Conservation (phyloP, 2,888 invertebrate species). For the Phragmatobia fuliginosa region DNA sequence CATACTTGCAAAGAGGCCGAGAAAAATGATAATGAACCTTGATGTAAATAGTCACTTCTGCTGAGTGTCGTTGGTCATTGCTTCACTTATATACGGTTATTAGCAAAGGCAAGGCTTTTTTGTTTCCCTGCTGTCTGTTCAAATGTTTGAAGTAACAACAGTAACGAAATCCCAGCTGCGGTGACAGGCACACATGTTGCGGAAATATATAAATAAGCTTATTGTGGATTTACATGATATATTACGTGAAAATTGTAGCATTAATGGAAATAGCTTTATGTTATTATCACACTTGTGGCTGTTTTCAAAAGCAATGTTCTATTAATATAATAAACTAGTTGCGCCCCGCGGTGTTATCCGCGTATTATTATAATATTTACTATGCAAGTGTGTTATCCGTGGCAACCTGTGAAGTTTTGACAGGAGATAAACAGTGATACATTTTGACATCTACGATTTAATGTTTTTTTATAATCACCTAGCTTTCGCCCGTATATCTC, state of each 20-base stretch:
- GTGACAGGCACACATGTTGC: constrained; percentile 49
- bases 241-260: constrained; percentile 47
- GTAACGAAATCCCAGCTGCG: constrained; percentile 53
- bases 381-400: no score
- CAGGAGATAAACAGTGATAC: no score
- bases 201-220: constrained; percentile 55
- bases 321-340: background rate
- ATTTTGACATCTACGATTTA: no score
- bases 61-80: constrained; percentile 33
- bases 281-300: constrained; percentile 15
- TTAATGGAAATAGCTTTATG: constrained; percentile 38
- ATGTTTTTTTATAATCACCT: no score
- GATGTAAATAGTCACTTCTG: constrained; percentile 36
- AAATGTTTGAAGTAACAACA: constrained; percentile 58
- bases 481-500: no score
- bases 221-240: constrained; percentile 53
- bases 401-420: no score
- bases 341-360: no score
- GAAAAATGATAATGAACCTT: constrained; percentile 45
- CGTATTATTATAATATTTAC: no score
- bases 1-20: constrained; percentile 36
- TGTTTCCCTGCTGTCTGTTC: constrained; percentile 43
- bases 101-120: constrained; percentile 41
- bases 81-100: constrained; percentile 29
- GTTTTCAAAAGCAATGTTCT: constrained; percentile 1